Conservation (phyloP, 2,888 invertebrate species). For the Drosophila emarginata region DNA sequence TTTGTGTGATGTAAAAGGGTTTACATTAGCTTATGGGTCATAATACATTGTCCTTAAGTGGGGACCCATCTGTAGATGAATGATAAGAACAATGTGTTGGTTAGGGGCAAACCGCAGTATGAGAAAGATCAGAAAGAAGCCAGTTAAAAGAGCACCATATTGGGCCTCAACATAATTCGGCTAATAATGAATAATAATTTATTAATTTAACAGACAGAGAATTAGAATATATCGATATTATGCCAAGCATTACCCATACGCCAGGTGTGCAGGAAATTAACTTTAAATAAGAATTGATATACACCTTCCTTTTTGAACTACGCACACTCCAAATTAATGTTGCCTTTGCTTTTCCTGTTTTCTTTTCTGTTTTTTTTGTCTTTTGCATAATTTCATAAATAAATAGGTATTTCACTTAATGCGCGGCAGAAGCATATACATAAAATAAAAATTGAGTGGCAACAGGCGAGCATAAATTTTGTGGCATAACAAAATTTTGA, state of each 20-base stretch:
- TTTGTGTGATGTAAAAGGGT: constrained; percentile 35
- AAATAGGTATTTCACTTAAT: constrained; percentile 21
- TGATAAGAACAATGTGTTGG: constrained; percentile 37
- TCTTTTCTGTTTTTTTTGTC: background rate
- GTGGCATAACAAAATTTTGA: constrained; percentile 38
- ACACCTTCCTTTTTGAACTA: background rate
- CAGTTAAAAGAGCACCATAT: constrained; percentile 1
- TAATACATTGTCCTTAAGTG: constrained; percentile 46
- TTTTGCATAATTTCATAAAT: constrained; percentile 38
- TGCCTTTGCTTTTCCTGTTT: background rate
- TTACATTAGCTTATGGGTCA: constrained; percentile 49
- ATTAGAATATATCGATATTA: too few relatives aligned
- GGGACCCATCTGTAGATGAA: constrained; percentile 31
- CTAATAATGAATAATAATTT: constrained; percentile 31
- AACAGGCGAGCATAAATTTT: constrained; percentile 45
- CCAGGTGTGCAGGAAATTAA: constrained; percentile 46
- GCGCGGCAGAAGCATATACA: constrained; percentile 23
- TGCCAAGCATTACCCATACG: constrained; percentile 53
- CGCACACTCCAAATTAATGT: background rate
- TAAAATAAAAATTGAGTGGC: constrained; percentile 39
- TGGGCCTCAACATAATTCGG: constrained; percentile 24
- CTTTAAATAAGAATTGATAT: constrained; percentile 11
- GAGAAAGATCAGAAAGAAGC: background rate
- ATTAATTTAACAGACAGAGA: background rate
- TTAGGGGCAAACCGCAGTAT: constrained; percentile 5